phyloP scores from a whole-genome alignment of 23 tunicate species.

The Diplosoma virens region DNA sequence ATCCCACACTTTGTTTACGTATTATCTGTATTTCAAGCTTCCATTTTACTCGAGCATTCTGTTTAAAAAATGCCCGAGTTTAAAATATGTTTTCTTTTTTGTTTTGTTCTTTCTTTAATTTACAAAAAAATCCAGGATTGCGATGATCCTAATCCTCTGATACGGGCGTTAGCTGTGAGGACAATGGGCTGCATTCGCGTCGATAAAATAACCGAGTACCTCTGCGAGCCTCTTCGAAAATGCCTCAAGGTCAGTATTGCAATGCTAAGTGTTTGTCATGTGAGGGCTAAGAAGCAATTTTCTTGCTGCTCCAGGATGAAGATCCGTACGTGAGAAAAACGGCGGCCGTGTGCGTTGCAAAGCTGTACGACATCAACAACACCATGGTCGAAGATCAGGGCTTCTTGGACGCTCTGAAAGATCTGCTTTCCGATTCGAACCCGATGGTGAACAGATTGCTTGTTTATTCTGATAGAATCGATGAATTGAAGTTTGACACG shows the following conservation, averaged over 20 bases:
- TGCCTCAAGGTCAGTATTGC: conserved; percentile 97
- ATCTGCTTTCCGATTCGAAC: conserved; percentile 91
- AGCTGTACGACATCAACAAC: conserved; percentile 91
- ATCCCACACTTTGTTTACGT: no score
- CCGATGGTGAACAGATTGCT: conserved; percentile 94
- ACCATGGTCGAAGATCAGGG: conserved; percentile 98
- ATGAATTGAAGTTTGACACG: no score
- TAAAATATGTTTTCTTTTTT: no score
- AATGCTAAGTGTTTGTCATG: no score
- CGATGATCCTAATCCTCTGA: conserved; percentile 97
- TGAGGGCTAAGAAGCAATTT: no score
- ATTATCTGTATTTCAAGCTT: no score
- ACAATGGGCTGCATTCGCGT: conserved; percentile 99
- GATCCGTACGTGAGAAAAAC: conserved; percentile 99
- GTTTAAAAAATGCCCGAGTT: no score
- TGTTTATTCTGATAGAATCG: no score
- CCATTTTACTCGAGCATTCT: no score
- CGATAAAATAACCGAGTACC: conserved; percentile 97
- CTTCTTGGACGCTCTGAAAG: conserved; percentile 95
- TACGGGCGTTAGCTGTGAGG: conserved; percentile 95
- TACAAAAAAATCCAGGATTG: no score
- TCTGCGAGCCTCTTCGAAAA: conserved; percentile 96
- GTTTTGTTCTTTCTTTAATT: no score
- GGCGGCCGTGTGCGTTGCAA: conserved; percentile 98
- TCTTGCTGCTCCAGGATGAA: conserved; percentile 75